phyloP scores from a whole-genome alignment of 2,797 vertebrate genomes.

The Neosalanx taihuensis region DNA sequence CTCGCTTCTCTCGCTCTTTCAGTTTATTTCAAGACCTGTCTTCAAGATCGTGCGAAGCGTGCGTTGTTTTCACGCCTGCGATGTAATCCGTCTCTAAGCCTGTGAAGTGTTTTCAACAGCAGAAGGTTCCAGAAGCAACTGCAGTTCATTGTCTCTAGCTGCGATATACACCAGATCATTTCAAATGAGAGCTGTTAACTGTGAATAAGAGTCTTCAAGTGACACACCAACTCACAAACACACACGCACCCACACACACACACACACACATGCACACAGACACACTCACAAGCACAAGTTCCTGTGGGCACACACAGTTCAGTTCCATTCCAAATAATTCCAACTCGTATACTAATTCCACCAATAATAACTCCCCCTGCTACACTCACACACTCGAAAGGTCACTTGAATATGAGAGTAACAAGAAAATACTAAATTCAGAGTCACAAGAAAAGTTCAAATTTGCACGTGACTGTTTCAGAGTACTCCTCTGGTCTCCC shows the following conservation, averaged over 20 bases:
- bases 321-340: background rate
- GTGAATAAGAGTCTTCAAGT: background rate
- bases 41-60: background rate
- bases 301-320: background rate
- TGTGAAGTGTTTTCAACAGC: background rate
- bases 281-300: background rate
- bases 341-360: too few relatives aligned
- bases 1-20: background rate
- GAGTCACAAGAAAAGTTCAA: too few relatives aligned
- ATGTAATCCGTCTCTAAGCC: background rate
- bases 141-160: background rate
- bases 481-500: too few relatives aligned
- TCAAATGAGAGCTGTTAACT: background rate
- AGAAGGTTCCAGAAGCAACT: background rate
- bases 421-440: too few relatives aligned
- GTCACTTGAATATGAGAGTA: too few relatives aligned
- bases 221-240: background rate
- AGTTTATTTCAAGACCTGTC: background rate
- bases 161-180: background rate
- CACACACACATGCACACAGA: background rate
- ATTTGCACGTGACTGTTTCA: too few relatives aligned
- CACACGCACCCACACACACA: slow-evolving; percentile 11
- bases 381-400: background rate
- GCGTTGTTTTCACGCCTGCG: background rate
- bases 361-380: too few relatives aligned